Conservation (phyloP, 2,113 vertebrate genomes). For the Indicator maculatus region DNA sequence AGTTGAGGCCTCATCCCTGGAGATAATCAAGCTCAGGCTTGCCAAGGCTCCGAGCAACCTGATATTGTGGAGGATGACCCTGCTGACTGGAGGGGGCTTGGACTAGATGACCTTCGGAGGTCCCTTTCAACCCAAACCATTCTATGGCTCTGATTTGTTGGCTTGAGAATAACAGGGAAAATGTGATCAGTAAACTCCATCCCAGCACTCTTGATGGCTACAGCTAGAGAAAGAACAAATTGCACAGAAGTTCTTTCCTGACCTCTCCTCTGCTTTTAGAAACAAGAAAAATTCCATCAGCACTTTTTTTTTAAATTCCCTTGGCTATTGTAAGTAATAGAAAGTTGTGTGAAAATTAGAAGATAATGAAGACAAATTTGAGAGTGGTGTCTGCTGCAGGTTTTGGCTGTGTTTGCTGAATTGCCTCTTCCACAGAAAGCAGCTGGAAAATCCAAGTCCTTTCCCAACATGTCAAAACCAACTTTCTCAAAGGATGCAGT, state of each 20-base stretch:
- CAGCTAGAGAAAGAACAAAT: not conserved
- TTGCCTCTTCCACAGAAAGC: slow-evolving; percentile 4
- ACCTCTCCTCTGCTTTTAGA: not conserved
- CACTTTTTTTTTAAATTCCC: not conserved
- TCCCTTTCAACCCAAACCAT: no score
- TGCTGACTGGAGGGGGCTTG: no score
- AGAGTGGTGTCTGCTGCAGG: slow-evolving; percentile 5
- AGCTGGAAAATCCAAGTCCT: slow-evolving; percentile 8
- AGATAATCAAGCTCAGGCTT: no score
- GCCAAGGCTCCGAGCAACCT: no score
- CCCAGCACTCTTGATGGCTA: not conserved
- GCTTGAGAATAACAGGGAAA: not conserved
- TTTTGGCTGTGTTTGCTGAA: not conserved
- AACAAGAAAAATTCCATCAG: slow-evolving; percentile 2
- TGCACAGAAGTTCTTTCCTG: not conserved
- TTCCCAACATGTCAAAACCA: slow-evolving; percentile 36
- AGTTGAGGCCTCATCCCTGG: no score
- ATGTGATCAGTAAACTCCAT: not conserved
- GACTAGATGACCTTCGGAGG: no score
- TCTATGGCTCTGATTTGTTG: not conserved
- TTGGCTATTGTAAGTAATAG: not conserved
- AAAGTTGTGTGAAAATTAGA: slow-evolving; percentile 6
- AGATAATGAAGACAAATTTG: slow-evolving; percentile 27
- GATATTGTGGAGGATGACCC: no score
- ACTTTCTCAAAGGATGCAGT: slow-evolving; percentile 32